A percentile compares a stretch with the other conserved stretches of the same genome.
Evolutionary conservation across 2,113 vertebrate genomes (phyloP).

Genomic region (Pachycephala philippinensis): DNA sequence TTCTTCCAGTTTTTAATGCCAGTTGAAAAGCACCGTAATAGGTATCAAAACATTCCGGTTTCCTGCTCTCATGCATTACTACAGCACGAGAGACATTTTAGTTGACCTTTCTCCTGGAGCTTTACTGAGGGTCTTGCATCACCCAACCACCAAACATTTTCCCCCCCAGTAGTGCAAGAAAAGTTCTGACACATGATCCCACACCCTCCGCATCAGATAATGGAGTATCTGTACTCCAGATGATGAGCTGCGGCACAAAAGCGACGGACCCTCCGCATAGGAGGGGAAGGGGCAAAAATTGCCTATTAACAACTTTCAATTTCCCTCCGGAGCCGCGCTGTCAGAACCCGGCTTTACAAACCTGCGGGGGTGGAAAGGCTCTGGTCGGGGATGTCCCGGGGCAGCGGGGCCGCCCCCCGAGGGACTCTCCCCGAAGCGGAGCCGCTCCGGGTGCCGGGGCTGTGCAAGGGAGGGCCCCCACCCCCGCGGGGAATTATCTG

Average conservation of each 20-base stretch:
- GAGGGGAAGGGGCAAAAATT: fast-evolving
- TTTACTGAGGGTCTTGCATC: not conserved
- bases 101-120: not conserved
- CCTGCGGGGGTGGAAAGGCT: not conserved
- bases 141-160: not conserved
- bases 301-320: not conserved
- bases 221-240: not conserved
- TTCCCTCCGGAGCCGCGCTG: not conserved
- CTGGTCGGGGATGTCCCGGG: not conserved
- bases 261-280: fast-evolving
- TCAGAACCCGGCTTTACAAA: not conserved
- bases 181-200: not conserved
- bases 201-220: not conserved
- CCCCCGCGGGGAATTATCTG: not conserved
- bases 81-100: not conserved
- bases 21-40: not conserved
- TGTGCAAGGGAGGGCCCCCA: not conserved
- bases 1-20: not conserved
- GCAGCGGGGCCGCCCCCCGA: not conserved
- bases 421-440: not conserved
- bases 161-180: fast-evolving
- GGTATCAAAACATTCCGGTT: not conserved
- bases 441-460: not conserved
- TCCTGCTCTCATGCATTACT: not conserved
- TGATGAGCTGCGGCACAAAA: not conserved